phyloP scores from a whole-genome alignment of 1,140 invertebrate species.

The Reticulitermes speratus region DNA sequence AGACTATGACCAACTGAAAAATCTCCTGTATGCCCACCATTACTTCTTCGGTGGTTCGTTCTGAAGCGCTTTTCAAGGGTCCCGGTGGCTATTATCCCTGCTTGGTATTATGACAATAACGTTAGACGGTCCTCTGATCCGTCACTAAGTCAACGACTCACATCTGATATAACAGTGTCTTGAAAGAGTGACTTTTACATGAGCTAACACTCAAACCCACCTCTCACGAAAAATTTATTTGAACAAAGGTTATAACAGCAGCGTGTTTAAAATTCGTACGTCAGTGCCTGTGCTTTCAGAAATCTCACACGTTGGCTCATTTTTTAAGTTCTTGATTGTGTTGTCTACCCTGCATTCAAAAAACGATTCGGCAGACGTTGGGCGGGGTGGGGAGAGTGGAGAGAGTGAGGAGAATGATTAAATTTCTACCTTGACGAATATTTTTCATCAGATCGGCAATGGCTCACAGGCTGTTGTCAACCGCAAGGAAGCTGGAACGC shows the following conservation, averaged over 20 bases:
- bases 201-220: no score
- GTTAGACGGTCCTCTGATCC: no score
- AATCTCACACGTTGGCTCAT: not conserved
- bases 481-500: slow-evolving; percentile 41
- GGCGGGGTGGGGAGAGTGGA: not conserved
- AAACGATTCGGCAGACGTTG: not conserved
- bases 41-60: not conserved
- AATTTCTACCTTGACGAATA: not conserved
- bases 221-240: no score
- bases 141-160: no score
- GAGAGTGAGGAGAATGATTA: not conserved
- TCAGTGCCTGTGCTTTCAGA: not conserved
- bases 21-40: not conserved
- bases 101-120: no score
- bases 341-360: not conserved
- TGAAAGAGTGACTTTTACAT: no score
- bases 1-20: not conserved
- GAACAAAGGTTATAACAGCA: no score
- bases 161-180: no score
- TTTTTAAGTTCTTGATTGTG: not conserved
- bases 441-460: slow-evolving; percentile 28
- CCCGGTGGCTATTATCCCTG: no score
- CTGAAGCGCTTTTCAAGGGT: no score
- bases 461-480: slow-evolving; percentile 38
- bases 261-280: not conserved